A percentile compares a stretch with the other conserved stretches of the same genome.
These are phyloP conservation scores for Tetragonula clypearis DNA, from an alignment of 1,140 invertebrate species.

Conservation along the genomic window DNA sequence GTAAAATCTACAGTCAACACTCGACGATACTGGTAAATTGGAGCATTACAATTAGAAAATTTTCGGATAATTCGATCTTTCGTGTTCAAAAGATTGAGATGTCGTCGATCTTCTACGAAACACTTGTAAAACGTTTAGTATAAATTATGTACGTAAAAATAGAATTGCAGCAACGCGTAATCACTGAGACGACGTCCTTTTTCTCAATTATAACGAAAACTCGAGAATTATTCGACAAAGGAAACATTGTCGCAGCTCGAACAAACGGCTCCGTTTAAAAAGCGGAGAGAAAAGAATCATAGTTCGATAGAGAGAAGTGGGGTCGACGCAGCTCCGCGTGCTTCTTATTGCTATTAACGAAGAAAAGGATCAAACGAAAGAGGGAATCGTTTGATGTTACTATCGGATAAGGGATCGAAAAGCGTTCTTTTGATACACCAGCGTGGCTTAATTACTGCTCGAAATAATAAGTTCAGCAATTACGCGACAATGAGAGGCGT, in stretches of 20 bases:
- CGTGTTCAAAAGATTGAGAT: background rate
- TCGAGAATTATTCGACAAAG: background rate
- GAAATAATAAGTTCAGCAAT: slow-evolving; percentile 57
- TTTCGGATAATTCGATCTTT: background rate
- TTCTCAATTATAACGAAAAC: background rate
- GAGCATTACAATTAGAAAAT: background rate
- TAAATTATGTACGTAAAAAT: background rate
- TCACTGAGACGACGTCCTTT: background rate
- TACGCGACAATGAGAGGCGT: slow-evolving; percentile 9
- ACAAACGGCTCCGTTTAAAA: background rate
- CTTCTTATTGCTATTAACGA: slow-evolving; percentile 46
- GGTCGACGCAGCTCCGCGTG: background rate
- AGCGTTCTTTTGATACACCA: slow-evolving; percentile 47
- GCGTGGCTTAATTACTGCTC: slow-evolving; percentile 56
- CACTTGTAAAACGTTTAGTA: background rate
- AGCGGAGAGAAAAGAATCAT: slow-evolving; percentile 7
- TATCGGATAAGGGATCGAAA: slow-evolving; percentile 57
- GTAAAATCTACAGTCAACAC: background rate
- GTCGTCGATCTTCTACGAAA: background rate
- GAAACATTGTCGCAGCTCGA: slow-evolving; percentile 5
- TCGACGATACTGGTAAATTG: background rate
- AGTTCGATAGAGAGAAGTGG: background rate
- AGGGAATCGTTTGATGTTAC: slow-evolving; percentile 47
- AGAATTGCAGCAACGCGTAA: background rate
- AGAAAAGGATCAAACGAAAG: slow-evolving; percentile 50